These are phyloP conservation scores for Berghia stephanieae DNA, from an alignment of 1,140 invertebrate genomes.

Conservation along the genomic window DNA sequence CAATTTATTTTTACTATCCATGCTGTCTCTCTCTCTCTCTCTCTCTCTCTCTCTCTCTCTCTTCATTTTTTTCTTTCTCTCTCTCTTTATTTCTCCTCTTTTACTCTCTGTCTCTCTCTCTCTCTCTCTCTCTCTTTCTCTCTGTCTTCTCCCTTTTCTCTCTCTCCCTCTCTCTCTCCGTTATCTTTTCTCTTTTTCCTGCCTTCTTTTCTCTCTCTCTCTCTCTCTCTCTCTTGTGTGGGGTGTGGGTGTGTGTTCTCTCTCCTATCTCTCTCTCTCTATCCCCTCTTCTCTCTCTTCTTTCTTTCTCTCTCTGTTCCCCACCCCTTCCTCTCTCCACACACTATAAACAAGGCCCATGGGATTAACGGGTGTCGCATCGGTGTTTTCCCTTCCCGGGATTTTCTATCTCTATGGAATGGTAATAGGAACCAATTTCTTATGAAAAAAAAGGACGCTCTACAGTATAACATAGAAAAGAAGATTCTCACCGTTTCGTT, in stretches of 20 bases:
- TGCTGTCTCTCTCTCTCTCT: constrained; percentile 2
- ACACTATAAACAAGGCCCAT: neutral
- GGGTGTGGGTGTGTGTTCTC: too few species aligned
- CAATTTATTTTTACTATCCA: neutral
- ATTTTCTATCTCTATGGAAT: too few species aligned
- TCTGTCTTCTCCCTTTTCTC: constrained; percentile 10
- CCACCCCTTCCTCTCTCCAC: neutral
- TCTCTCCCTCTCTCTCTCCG: neutral
- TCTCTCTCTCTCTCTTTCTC: neutral
- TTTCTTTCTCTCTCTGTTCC: too few species aligned
- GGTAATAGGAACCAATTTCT: too few species aligned
- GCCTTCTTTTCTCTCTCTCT: neutral
- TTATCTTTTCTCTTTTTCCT: neutral
- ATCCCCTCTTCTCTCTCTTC: neutral
- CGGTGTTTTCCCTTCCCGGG: too few species aligned
- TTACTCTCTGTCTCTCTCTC: neutral
- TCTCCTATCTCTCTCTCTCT: constrained; percentile 25
- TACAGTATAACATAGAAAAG: too few species aligned
- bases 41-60: constrained; percentile 39
- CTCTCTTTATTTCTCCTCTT: neutral
- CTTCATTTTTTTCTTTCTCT: constrained; percentile 7
- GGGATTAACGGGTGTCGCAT: too few species aligned
- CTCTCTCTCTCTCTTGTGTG: constrained; percentile 36
- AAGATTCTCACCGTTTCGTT: too few species aligned
- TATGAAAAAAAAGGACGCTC: too few species aligned